A percentile compares a stretch with the other conserved stretches of the same genome.
These are phyloP conservation scores for Drusus annulatus DNA, from an alignment of 1,140 invertebrate species.

Conservation along the genomic window DNA sequence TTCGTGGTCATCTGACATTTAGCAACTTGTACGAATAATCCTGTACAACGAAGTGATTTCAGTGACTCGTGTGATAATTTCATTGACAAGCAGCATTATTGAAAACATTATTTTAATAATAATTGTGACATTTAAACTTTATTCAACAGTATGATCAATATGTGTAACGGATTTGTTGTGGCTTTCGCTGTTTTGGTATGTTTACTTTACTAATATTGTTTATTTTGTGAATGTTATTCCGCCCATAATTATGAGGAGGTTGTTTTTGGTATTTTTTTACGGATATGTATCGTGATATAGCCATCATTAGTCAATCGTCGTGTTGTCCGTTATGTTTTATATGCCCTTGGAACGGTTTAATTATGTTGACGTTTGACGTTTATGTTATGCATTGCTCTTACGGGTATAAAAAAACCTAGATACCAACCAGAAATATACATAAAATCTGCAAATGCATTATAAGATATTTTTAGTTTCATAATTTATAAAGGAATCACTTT, in stretches of 20 bases:
- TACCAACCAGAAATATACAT: no score
- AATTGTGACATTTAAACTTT: neutral
- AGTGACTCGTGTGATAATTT: neutral
- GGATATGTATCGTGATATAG: no score
- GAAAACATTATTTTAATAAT: neutral
- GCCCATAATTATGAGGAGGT: no score
- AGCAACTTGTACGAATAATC: neutral
- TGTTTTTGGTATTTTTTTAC: no score
- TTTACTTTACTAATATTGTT: neutral
- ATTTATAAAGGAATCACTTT: no score
- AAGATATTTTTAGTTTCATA: no score
- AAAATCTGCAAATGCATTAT: no score
- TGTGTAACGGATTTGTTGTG: constrained; percentile 10
- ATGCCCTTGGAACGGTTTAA: neutral
- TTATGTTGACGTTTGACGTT: constrained; percentile 5
- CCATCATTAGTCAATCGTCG: neutral
- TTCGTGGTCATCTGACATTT: constrained; percentile 1
- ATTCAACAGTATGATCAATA: neutral
- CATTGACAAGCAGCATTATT: constrained; percentile 1
- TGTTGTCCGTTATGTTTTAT: neutral
- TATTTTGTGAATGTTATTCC: neutral
- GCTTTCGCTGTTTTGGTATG: constrained; percentile 4
- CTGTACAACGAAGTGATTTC: neutral
- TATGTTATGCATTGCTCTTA: neutral
- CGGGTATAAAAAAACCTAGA: no score